phyloP scores from a whole-genome alignment of 2,888 invertebrate species.

The Panzeria rudis region DNA sequence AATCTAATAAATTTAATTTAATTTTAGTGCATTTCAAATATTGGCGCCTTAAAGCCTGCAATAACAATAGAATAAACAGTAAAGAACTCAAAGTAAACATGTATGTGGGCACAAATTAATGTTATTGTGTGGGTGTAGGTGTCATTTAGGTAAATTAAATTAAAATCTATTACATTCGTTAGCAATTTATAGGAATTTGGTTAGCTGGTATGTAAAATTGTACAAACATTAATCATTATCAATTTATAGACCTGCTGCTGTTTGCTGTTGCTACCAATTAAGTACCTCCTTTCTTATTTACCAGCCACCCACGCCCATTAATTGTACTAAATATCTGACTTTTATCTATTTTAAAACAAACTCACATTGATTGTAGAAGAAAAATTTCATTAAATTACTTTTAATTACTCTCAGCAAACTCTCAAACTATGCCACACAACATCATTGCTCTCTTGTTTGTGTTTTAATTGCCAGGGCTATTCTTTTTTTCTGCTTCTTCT shows the following conservation, averaged over 20 bases:
- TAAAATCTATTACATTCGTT: conserved; percentile 66
- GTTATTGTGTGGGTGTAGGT: conserved; percentile 23
- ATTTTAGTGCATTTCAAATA: conserved; percentile 18
- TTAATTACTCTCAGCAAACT: conserved; percentile 48
- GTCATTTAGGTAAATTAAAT: conserved; percentile 68
- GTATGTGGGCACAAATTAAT: background rate
- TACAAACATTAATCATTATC: conserved; percentile 27
- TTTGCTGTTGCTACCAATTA: conserved; percentile 10
- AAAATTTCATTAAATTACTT: conserved; percentile 59
- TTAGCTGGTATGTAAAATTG: conserved; percentile 3
- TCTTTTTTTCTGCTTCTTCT: background rate
- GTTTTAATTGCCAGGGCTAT: background rate
- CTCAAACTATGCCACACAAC: background rate
- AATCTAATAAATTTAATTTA: conserved; percentile 43
- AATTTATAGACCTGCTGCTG: conserved; percentile 32
- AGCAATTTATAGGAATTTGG: conserved; percentile 38
- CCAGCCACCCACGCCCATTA: background rate
- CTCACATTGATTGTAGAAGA: conserved; percentile 21
- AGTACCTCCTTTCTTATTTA: background rate
- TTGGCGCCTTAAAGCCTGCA: conserved; percentile 49
- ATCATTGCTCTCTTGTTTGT: background rate
- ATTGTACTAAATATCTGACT: conserved; percentile 18
- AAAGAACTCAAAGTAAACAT: background rate
- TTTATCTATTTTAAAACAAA: conserved; percentile 50
- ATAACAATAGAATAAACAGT: conserved; percentile 32